These are phyloP conservation scores for Trichomycterus rosablanca DNA, from an alignment of 2,113 vertebrate genomes.

Conservation along the genomic window DNA sequence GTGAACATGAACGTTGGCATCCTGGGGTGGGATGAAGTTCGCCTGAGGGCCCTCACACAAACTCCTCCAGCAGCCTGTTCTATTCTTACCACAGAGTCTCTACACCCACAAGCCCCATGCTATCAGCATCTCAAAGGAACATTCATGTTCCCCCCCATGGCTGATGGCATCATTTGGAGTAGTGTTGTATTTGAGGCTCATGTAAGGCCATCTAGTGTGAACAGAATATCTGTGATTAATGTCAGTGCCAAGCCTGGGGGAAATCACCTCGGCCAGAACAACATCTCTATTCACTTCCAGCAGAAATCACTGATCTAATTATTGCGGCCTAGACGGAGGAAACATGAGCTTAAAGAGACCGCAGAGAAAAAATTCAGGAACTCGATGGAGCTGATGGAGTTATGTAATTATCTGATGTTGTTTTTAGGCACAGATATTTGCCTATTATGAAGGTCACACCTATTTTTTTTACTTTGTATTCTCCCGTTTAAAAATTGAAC, in stretches of 20 bases:
- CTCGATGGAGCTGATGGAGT: slow-evolving; percentile 35
- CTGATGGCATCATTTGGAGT: slow-evolving; percentile 57
- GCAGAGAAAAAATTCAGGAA: slow-evolving; percentile 52
- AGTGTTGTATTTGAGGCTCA: slow-evolving; percentile 36
- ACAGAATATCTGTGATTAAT: slow-evolving; percentile 48
- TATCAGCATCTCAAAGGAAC: slow-evolving; percentile 48
- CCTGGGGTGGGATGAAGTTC: slow-evolving; percentile 42
- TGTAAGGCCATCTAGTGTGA: slow-evolving; percentile 49
- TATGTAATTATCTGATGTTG: slow-evolving; percentile 14
- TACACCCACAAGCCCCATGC: slow-evolving; percentile 41
- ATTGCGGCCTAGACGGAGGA: slow-evolving; percentile 50
- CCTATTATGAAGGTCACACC: not conserved
- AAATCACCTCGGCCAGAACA: slow-evolving; percentile 50
- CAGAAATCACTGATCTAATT: slow-evolving; percentile 58
- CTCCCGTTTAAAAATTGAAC: too few relatives aligned
- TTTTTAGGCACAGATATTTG: not conserved
- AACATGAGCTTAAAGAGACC: slow-evolving; percentile 28
- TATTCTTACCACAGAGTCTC: slow-evolving; percentile 31
- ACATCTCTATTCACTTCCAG: slow-evolving; percentile 52
- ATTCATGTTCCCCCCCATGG: slow-evolving; percentile 52
- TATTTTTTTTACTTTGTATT: too few relatives aligned
- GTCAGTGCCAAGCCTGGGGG: slow-evolving; percentile 46
- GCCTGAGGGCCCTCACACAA: slow-evolving; percentile 44
- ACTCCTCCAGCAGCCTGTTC: slow-evolving; percentile 12
- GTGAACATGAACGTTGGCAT: slow-evolving; percentile 40